Conservation (phyloP, 2,797 vertebrate species). For the Pteronotus mesoamericanus region DNA sequence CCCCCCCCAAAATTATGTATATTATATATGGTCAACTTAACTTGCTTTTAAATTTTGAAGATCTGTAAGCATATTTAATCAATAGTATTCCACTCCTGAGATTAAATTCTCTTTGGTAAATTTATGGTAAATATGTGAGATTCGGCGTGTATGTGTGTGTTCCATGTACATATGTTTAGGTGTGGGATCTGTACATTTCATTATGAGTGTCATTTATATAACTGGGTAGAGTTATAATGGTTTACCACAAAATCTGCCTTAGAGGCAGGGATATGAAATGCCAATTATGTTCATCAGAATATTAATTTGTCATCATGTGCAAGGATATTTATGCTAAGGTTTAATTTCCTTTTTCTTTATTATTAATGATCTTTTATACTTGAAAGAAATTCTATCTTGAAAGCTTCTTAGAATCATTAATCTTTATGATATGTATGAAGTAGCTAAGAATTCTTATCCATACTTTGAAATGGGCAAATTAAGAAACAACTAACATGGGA, state of each 20-base stretch:
- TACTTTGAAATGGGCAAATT: conserved; percentile 32
- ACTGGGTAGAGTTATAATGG: not conserved
- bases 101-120: not conserved
- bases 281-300: conserved; percentile 38
- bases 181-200: not conserved
- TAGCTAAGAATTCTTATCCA: conserved; percentile 49
- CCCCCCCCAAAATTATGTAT: not conserved
- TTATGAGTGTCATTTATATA: not conserved
- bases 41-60: not conserved
- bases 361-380: conserved; percentile 68
- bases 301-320: conserved; percentile 59
- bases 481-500: not conserved
- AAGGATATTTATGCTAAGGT: conserved; percentile 60
- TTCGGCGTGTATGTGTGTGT: not conserved
- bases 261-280: conserved; percentile 3
- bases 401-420: conserved; percentile 56
- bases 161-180: not conserved
- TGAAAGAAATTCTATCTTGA: conserved; percentile 63
- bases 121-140: not conserved
- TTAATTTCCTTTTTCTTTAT: conserved; percentile 73
- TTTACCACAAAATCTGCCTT: not conserved
- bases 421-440: conserved; percentile 50
- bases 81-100: not conserved
- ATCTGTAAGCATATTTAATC: not conserved
- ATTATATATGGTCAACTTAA: not conserved